Conservation (phyloP, 2,888 invertebrate species). For the Bombylius discolor region DNA sequence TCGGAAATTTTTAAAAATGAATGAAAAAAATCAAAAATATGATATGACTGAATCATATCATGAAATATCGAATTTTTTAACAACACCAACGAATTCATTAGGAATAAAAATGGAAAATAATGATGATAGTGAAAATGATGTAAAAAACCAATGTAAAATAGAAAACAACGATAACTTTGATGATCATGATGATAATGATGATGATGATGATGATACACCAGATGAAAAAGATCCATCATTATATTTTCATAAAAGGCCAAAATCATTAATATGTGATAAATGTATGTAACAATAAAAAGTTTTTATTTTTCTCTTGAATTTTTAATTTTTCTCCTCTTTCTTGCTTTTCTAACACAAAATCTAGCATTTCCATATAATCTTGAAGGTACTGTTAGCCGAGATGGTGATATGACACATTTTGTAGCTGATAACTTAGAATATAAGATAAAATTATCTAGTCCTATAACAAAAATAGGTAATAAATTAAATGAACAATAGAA, state of each 20-base stretch:
- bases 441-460: slow-evolving; percentile 69
- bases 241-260: background rate
- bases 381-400: slow-evolving; percentile 69
- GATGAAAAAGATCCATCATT: background rate
- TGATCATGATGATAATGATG: background rate
- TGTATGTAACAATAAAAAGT: slow-evolving; percentile 22
- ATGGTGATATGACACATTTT: slow-evolving; percentile 81
- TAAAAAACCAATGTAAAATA: background rate
- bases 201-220: background rate
- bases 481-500: too few species aligned
- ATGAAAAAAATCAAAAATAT: slow-evolving; percentile 13
- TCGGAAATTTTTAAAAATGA: background rate
- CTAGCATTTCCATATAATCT: slow-evolving; percentile 50
- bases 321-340: background rate
- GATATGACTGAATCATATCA: slow-evolving; percentile 66
- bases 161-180: background rate
- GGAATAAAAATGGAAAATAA: background rate
- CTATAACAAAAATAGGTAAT: slow-evolving; percentile 50
- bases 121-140: background rate
- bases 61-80: slow-evolving; percentile 59
- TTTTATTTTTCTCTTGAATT: background rate
- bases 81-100: background rate
- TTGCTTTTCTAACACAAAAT: background rate
- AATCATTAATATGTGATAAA: slow-evolving; percentile 21
- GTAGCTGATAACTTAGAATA: slow-evolving; percentile 85